Base-by-base conservation (phyloP, 2,113 vertebrate genomes). In the Acrocephalus arundinaceus region DNA sequence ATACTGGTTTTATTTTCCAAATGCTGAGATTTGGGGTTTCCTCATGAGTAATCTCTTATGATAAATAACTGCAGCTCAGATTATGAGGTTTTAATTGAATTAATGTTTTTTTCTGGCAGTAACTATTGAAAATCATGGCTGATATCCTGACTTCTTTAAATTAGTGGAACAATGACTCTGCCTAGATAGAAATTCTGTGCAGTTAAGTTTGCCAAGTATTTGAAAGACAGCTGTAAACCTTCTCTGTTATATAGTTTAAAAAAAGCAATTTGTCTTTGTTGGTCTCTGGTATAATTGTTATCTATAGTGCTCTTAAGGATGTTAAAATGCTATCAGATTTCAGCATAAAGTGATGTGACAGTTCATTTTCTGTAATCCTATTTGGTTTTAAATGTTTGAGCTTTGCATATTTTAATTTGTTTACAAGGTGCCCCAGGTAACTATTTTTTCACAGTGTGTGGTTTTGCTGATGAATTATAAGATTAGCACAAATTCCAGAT, bases 361-460 rank as follows among this genome's bases (percentile, higher is more conserved):
- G 33, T 82, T 67, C 46, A 31, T 65, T 79, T 90, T 93, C 45
- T 74, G 20, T 75, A 87, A 87, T 71, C 31, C 33, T 61, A 31
- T 70, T 94, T 85, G 28, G 1, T 87, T 58, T 93, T 41, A 78
- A 84, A 75, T 62, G 35, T 84, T 70, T 89, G 61, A 65, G 35
- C 65, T 78, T 79, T 89, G 55, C 49, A 49, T 79, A 78, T 93
- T 89, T 86, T 71, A 81, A 92, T 92, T 93, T 84, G 58, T 63
- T 93, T 79, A 48, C 65, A 78, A 70, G 39, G 48, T 94, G 51
- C 76, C 33, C 37, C 31, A 88, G 66, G 84, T 76, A 94, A 77
- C 51, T 27, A 49, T 28, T 88, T 41, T 85, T 66, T 68, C 80
- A 48, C 66, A 72, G 59, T 2, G 1, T 75, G 51, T 66, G 37